Evolutionary conservation across 2,113 vertebrate genomes (phyloP), one percentile per base, ranked within the genome.

Genomic region (Grammomys surdaster): DNA sequence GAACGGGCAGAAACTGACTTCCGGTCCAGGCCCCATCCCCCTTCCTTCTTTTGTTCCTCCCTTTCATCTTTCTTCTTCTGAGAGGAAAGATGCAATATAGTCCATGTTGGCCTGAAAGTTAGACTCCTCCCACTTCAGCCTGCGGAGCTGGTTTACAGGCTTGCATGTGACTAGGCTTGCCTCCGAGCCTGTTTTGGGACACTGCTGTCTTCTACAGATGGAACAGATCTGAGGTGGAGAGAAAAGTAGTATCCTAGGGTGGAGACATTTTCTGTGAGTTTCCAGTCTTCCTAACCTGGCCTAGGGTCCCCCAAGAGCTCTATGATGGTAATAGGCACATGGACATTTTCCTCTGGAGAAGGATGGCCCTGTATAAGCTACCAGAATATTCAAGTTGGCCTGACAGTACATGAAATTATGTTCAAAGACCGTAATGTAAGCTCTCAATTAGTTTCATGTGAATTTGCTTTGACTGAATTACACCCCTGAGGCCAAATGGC

Each of bases 361-460:
- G 84, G 65, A 85, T 80, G 76, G 40, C 46, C 46, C 69, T 77
- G 16, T 6, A 36, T 20, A 93, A 78, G 10, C 48, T 10, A 33
- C 72, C 60, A 72, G 51, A 89, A n/a, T 51, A 75, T 80, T 72
- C 26, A 69, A 67, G 46, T 86, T 94, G 76, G 19, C 70, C n/a
- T 87, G 56, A 28, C 20, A n/a, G 33, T 31, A 69, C 26, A 80
- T 78, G 90, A 91, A 96, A 93, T 95, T 70, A 63, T 26, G 69
- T 75, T 95, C 78, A 86, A 70, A 96, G 96, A 54, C 19, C 46
- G 70, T 63, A 96, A 24, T 63, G 58, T 73, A 81, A 33, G 36
- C 76, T 91, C 73, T 96, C 51, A 72, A 77, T 95, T 86, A 65
- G 51, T 58, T 85, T 86, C 85, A 58, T 93, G 43, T 93, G 81